Conservation (phyloP, 2,113 vertebrate genomes). For the Rhinolophus ferrumequinum region DNA sequence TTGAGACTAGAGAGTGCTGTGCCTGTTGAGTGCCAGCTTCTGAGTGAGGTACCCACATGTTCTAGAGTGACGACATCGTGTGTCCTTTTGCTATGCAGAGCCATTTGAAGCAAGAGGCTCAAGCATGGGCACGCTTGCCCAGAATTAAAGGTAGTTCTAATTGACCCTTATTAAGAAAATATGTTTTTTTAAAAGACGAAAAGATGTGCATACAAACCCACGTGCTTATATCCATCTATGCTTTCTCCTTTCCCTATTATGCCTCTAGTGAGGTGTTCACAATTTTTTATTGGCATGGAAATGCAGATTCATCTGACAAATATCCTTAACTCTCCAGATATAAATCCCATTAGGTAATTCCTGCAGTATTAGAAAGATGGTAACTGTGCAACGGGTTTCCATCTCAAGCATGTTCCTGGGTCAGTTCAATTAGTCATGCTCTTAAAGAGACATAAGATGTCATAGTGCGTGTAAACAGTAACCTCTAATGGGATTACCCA, state of each 20-base stretch:
- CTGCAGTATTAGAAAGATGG: not conserved
- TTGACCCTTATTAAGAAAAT: not conserved
- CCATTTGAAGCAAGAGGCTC: not conserved
- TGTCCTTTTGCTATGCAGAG: too few species aligned
- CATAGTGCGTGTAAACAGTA: too few species aligned
- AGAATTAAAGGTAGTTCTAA: not conserved
- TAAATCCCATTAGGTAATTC: not conserved
- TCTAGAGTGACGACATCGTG: not conserved
- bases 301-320: not conserved
- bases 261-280: not conserved
- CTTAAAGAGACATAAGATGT: not conserved
- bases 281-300: not conserved
- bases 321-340: not conserved
- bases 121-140: too few species aligned
- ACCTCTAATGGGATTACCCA: too few species aligned
- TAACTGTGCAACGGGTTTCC: not conserved
- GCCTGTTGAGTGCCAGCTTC: too few species aligned
- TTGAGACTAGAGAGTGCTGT: not conserved
- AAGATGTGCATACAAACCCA: not conserved
- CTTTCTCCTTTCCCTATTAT: not conserved
- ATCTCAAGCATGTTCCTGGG: not conserved
- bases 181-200: not conserved
- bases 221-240: accelerated
- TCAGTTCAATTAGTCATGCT: not conserved
- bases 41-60: too few species aligned